Evolutionary conservation across 2,888 invertebrate genomes (phyloP), one percentile per base, ranked within the genome.

Genomic region (Dynastes tityus): DNA sequence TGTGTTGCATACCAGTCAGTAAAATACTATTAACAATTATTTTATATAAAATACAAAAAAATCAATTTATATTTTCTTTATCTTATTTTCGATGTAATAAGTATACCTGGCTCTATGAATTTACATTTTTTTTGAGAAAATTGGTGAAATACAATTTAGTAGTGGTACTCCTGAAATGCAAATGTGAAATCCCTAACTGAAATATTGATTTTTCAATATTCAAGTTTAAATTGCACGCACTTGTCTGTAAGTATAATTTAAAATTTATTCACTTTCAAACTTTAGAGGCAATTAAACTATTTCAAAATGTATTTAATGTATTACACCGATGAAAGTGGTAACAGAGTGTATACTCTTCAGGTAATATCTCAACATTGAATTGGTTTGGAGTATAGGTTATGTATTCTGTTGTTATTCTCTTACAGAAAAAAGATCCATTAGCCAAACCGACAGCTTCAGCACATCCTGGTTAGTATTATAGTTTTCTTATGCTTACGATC

Each of bases 401-500:
- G 65, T 67, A 16, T 27, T 2, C 2, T 32, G 32, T 75, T 27
- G 45, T 53, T 40, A 8, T 58, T 16, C 68, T 58, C 11, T 91
- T 92, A 68, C 90, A 97, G 97, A 95, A 95, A 88, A 90, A 92
- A 58, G 95, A 95, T 85, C 95, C 95, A 0, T 87, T 90, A 84
- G 96, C 96, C 53, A 93, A 92, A 78, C 96, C 96, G 0, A 97
- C 97, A 0, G 85, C 94, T 76, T 96, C 97, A 0, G 97, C 98
- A 3, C 98, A 98, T 91, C 98, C 96, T 86, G 94, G 93, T 94
- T 87, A 86, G 82, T 80, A 79, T 64, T 61, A 37, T 40, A 27
- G 55, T 64, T 37, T 11, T 68, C 58, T 68, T 16, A 1, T 58
- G 55, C n/a, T 51, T 27, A 67, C 55, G 37, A 67, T 58, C 27